Conservation (phyloP, 2,113 vertebrate species). For the Riparia riparia region DNA sequence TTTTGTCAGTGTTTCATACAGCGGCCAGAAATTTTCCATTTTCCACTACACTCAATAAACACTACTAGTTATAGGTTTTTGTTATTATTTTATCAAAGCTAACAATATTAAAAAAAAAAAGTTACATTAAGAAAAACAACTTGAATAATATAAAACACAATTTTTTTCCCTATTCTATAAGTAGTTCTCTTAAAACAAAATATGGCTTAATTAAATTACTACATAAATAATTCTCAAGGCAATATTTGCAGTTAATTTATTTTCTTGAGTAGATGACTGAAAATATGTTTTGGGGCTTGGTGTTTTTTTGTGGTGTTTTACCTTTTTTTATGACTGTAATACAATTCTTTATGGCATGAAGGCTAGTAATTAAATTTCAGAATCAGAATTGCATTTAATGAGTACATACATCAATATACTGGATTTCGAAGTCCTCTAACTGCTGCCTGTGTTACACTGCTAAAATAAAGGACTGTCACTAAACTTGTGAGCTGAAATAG, state of each 20-base stretch:
- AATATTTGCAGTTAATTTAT: background rate
- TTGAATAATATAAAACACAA: background rate
- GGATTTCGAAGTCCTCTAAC: background rate
- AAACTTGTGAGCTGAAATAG: background rate
- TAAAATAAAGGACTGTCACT: background rate
- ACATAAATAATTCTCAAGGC: background rate
- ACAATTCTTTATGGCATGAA: background rate
- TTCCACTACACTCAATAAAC: background rate
- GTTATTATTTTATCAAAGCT: background rate
- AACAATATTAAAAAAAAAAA: background rate
- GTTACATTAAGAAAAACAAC: background rate
- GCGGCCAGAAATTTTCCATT: background rate
- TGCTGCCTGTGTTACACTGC: background rate
- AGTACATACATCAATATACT: background rate
- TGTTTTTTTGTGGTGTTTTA: rapidly evolving
- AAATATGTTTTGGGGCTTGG: background rate
- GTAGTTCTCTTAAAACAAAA: background rate
- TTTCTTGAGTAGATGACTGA: background rate
- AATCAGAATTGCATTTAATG: background rate
- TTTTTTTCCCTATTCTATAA: background rate
- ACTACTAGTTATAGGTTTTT: background rate
- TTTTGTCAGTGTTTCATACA: background rate
- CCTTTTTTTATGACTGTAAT: background rate
- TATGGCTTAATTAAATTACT: background rate
- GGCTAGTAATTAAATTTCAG: background rate